A percentile compares a stretch with the other conserved stretches of the same genome.
Conservation (phyloP, 2,797 vertebrate species). For the Iguana delicatissima region DNA sequence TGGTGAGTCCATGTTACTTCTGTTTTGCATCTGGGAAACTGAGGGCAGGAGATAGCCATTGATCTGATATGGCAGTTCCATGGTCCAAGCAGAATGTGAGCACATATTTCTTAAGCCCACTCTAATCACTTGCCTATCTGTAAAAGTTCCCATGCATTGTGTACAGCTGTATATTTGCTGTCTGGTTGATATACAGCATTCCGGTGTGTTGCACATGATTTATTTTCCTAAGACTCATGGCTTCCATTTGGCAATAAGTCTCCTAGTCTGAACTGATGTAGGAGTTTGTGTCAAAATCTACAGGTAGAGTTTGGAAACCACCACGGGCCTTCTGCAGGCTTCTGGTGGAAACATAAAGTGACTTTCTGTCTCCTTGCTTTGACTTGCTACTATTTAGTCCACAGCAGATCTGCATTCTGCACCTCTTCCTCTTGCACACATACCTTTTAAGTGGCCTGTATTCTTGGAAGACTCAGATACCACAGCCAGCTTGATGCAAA, state of each 20-base stretch:
- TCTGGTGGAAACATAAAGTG: neutral
- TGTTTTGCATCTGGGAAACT: too few relatives aligned
- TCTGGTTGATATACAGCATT: neutral
- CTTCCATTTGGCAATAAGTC: neutral
- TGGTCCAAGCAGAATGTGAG: too few relatives aligned
- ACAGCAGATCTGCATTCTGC: neutral
- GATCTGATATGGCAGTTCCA: too few relatives aligned
- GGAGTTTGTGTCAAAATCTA: neutral
- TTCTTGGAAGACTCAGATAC: neutral
- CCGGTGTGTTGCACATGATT: neutral
- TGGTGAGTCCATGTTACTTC: too few relatives aligned
- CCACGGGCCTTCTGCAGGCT: neutral
- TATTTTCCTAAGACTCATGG: neutral
- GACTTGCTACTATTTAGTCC: neutral
- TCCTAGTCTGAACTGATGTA: neutral
- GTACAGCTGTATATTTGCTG: neutral
- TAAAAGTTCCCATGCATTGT: neutral
- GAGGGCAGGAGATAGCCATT: too few relatives aligned
- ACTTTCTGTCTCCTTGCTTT: neutral
- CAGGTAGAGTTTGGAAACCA: neutral
- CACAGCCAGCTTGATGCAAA: neutral
- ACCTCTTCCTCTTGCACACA: neutral
- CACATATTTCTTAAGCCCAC: too few relatives aligned
- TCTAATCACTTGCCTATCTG: too few relatives aligned
- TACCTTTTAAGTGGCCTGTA: neutral